Percentiles rank a stretch among this genome's conserved stretches.
phyloP scores from a whole-genome alignment of 2,113 vertebrate species.

The Canis aureus region DNA sequence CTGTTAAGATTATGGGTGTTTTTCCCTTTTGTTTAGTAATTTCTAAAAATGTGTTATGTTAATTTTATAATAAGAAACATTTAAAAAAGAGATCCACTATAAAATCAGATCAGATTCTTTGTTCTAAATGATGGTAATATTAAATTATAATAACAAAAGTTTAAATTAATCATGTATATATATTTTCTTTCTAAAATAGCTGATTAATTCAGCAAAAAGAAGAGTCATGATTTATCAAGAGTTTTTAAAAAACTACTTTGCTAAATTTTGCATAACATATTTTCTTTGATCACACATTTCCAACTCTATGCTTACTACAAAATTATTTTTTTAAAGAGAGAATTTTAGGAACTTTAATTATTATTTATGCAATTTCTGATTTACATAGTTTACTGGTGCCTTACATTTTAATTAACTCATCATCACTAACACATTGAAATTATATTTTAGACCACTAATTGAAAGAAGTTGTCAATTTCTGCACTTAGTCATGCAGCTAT shows the following conservation, averaged over 20 bases:
- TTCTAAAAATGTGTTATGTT: not conserved
- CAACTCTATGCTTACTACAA: conserved; percentile 66
- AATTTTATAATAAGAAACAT: not conserved
- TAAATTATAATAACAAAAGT: not conserved
- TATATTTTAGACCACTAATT: conserved; percentile 79
- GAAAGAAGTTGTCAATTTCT: conserved; percentile 82
- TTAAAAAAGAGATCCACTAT: not conserved
- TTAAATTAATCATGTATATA: not conserved
- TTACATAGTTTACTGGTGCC: conserved; percentile 81
- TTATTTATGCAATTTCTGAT: conserved; percentile 77
- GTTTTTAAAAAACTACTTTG: conserved; percentile 25
- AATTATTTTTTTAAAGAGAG: conserved; percentile 74
- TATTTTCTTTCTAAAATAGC: conserved; percentile 37
- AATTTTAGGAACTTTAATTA: conserved; percentile 72
- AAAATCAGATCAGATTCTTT: not conserved
- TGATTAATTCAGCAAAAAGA: conserved; percentile 15
- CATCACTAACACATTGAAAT: conserved; percentile 75
- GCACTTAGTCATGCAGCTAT: conserved; percentile 79
- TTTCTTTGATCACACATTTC: conserved; percentile 75
- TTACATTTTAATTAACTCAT: conserved; percentile 84
- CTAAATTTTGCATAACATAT: not conserved
- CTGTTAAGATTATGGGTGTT: not conserved
- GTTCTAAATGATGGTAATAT: not conserved
- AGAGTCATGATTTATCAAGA: not conserved
- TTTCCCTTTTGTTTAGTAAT: conserved; percentile 13